Conservation (phyloP, 2,113 vertebrate genomes). For the Ifrita kowaldi region DNA sequence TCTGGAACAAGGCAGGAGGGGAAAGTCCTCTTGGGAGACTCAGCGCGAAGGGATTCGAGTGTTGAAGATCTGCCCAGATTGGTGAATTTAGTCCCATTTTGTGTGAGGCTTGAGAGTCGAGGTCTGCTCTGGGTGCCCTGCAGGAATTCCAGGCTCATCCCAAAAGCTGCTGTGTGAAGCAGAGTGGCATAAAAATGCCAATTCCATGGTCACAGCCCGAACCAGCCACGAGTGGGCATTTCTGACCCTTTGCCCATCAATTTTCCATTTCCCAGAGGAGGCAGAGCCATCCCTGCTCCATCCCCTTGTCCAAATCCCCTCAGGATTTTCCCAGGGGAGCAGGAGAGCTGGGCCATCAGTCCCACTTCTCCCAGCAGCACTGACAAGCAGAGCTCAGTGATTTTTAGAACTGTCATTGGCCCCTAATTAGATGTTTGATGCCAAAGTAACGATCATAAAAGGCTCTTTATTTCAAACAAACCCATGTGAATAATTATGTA, state of each 20-base stretch:
- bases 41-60: not conserved
- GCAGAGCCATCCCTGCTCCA: not conserved
- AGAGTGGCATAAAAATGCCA: not conserved
- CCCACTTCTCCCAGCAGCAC: not conserved
- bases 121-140: not conserved
- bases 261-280: not conserved
- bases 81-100: rapidly evolving
- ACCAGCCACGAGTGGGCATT: rapidly evolving
- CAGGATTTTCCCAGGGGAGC: not conserved
- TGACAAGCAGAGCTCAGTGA: not conserved
- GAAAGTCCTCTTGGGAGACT: not conserved
- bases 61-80: not conserved
- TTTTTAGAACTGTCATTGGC: not conserved
- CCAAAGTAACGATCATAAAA: slow-evolving; percentile 43
- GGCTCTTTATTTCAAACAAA: slow-evolving; percentile 56
- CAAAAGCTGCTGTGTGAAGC: not conserved
- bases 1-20: too few species aligned
- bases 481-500: slow-evolving; percentile 54
- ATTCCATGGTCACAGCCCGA: rapidly evolving
- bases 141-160: not conserved
- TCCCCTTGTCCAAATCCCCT: rapidly evolving
- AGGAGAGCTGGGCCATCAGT: not conserved
- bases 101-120: rapidly evolving
- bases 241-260: rapidly evolving
- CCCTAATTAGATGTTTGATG: slow-evolving; percentile 15